Conservation (phyloP, 2,888 invertebrate species). For the Oscheius sp. region DNA sequence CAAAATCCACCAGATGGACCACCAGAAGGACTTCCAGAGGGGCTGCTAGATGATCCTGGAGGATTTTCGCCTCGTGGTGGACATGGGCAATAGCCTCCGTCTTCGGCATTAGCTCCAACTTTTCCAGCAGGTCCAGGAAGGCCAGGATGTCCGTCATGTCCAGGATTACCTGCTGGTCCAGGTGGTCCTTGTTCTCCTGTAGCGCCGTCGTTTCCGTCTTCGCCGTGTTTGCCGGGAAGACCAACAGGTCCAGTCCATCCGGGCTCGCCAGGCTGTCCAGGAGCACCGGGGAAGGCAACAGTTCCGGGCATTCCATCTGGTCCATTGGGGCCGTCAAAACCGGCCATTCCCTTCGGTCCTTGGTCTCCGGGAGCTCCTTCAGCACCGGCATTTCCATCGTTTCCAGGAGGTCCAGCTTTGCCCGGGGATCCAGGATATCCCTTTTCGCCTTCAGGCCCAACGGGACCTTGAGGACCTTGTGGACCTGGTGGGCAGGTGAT, state of each 20-base stretch:
- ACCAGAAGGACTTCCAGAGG: neutral
- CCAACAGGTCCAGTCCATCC: slow-evolving; percentile 58
- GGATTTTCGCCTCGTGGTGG: slow-evolving; percentile 23
- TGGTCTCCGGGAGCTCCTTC: slow-evolving; percentile 48
- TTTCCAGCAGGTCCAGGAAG: slow-evolving; percentile 55
- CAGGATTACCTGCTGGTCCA: slow-evolving; percentile 80
- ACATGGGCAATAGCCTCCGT: slow-evolving; percentile 37
- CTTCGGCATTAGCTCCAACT: slow-evolving; percentile 42
- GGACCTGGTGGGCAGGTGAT: slow-evolving; percentile 60
- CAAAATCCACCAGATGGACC: slow-evolving; percentile 1
- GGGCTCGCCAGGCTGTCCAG: slow-evolving; percentile 60
- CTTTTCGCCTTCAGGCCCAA: slow-evolving; percentile 45
- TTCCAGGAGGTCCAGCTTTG: slow-evolving; percentile 48
- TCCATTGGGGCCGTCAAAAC: slow-evolving; percentile 55
- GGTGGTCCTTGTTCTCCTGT: slow-evolving; percentile 77
- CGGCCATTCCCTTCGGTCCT: slow-evolving; percentile 56
- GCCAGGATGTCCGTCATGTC: slow-evolving; percentile 76
- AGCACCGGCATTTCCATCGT: slow-evolving; percentile 50
- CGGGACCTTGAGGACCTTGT: slow-evolving; percentile 51
- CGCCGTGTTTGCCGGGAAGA: slow-evolving; percentile 57
- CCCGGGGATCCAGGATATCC: slow-evolving; percentile 55
- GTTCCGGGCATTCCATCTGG: slow-evolving; percentile 57
- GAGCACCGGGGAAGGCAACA: slow-evolving; percentile 55
- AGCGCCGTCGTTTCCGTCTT: slow-evolving; percentile 56
- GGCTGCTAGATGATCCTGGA: neutral